A percentile compares a stretch with the other conserved stretches of the same genome.
Evolutionary conservation across 2,797 vertebrate species (phyloP).

Genomic region (Ctenosaura bakeri): DNA sequence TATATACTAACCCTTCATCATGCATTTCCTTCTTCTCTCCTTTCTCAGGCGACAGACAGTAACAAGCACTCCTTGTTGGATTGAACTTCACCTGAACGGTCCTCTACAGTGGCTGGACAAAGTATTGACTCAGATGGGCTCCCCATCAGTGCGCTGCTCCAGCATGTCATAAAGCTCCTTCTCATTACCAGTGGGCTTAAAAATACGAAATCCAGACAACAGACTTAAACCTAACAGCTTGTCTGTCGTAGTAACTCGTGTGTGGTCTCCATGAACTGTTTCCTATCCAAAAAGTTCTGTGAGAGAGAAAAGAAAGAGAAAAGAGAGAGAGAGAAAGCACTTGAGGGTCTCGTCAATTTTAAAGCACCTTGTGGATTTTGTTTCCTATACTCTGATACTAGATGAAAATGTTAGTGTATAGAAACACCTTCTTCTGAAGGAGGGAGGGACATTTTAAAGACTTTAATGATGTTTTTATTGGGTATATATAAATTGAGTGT

Average conservation of each 20-base stretch:
- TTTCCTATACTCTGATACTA: constrained; percentile 89
- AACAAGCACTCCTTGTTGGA: constrained; percentile 99
- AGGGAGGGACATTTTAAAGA: constrained; percentile 83
- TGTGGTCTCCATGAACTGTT: constrained; percentile 88
- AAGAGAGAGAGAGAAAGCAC: constrained; percentile 87
- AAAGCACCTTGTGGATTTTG: constrained; percentile 97
- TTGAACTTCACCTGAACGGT: constrained; percentile 97
- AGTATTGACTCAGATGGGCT: constrained; percentile 99
- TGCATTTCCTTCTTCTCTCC: neutral
- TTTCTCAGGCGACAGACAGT: constrained; percentile 92
- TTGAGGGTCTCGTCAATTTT: constrained; percentile 92
- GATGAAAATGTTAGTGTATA: constrained; percentile 86
- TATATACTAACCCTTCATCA: neutral
- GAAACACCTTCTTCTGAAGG: constrained; percentile 82
- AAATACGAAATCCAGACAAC: constrained; percentile 73
- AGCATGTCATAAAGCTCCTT: constrained; percentile 93
- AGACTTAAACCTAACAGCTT: constrained; percentile 85
- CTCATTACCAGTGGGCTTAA: constrained; percentile 56
- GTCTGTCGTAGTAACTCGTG: constrained; percentile 88
- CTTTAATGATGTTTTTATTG: constrained; percentile 83
- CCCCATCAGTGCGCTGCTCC: constrained; percentile 97
- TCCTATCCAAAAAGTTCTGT: constrained; percentile 82
- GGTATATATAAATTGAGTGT: constrained; percentile 83
- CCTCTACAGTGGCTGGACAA: constrained; percentile 99
- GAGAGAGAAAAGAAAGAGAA: constrained; percentile 65